Percentiles rank a stretch among this genome's conserved stretches.
These are phyloP conservation scores for Graphium colonna DNA, from an alignment of 2,888 invertebrate species.

Conservation along the genomic window DNA sequence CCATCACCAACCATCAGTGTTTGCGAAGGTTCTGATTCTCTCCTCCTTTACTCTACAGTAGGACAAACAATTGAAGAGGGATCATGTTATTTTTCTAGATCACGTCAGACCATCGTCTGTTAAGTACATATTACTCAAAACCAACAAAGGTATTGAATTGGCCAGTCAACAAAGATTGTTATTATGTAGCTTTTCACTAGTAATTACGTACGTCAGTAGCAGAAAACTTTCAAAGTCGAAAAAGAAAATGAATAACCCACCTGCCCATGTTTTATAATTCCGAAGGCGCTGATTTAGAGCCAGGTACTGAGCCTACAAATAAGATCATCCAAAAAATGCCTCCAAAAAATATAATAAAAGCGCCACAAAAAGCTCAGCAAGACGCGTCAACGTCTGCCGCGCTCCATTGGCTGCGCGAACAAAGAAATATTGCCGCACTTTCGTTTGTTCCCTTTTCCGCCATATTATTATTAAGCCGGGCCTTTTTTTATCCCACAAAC, in stretches of 20 bases:
- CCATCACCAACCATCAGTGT: too few relatives aligned
- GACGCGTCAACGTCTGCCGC: slow-evolving; percentile 62
- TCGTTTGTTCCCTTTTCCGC: slow-evolving; percentile 54
- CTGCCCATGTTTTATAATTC: slow-evolving; percentile 64
- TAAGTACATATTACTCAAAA: too few relatives aligned
- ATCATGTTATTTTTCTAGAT: too few relatives aligned
- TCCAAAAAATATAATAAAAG: slow-evolving; percentile 75
- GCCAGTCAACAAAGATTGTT: too few relatives aligned
- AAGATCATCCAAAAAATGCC: slow-evolving; percentile 70
- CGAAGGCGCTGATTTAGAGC: slow-evolving; percentile 69
- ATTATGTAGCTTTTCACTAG: too few relatives aligned
- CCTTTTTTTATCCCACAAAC: slow-evolving; percentile 8
- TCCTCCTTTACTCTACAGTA: too few relatives aligned
- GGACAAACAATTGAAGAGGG: too few relatives aligned
- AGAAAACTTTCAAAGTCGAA: slow-evolving; percentile 22
- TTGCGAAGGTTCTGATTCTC: too few relatives aligned
- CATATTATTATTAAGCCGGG: slow-evolving; percentile 34
- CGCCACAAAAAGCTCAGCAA: slow-evolving; percentile 69
- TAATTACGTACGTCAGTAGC: background rate
- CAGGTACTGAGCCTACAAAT: slow-evolving; percentile 75
- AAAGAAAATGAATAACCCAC: slow-evolving; percentile 67
- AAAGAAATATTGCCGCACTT: slow-evolving; percentile 72
- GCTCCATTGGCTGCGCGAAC: slow-evolving; percentile 71
- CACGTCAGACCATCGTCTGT: too few relatives aligned
- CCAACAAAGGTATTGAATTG: too few relatives aligned